Evolutionary conservation across 2,888 invertebrate species (phyloP), one percentile per base, ranked within the genome.

Genomic region (Dromius quadrimaculatus): DNA sequence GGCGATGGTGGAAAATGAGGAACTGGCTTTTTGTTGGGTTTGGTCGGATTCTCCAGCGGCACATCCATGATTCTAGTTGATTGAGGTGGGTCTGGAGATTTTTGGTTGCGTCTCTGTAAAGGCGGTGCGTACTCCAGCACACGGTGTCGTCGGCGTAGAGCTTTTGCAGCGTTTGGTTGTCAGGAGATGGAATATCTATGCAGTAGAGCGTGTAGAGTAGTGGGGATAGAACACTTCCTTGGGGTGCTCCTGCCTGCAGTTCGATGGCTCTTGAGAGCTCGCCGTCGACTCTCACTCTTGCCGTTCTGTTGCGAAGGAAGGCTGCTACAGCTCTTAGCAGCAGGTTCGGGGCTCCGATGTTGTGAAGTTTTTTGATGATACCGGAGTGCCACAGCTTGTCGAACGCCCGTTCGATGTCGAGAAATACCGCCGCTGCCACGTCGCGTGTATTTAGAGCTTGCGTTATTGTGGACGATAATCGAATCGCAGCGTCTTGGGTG

Each of bases 171-270:
- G 8, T 43, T 1, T 9, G 8, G 2, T 43, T 13, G 1, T 43
- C 13, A 2, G 2, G 1, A n/a, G 8, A 8, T 1, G 13, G 75
- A 73, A 75, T 74, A 72, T 71, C 77, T 13, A 71, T 72, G 2
- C 74, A 72, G 63, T 73, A 76, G 3, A 75, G 6, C 41, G 38
- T 71, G 54, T 72, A 76, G 0, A 75, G 43, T 0, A 72, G 59
- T 8, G 76, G 75, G n/a, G 72, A 68, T 41, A 76, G 72, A n/a
- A 74, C 28, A 8, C 71, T 65, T 17, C 73, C 74, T 72, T 76
- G 74, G 0, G 77, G 77, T 0, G 78, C 77, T 34, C 78, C 77
- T 2, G 76, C 75, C 2, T 23, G 43, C 23, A 77, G 72, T 8
- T 50, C 22, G 32, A 69, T 61, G 8, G 19, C 45, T 0, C 41